These are phyloP conservation scores for Lamproptera curius DNA, from an alignment of 2,888 invertebrate genomes.

Conservation along the genomic window DNA sequence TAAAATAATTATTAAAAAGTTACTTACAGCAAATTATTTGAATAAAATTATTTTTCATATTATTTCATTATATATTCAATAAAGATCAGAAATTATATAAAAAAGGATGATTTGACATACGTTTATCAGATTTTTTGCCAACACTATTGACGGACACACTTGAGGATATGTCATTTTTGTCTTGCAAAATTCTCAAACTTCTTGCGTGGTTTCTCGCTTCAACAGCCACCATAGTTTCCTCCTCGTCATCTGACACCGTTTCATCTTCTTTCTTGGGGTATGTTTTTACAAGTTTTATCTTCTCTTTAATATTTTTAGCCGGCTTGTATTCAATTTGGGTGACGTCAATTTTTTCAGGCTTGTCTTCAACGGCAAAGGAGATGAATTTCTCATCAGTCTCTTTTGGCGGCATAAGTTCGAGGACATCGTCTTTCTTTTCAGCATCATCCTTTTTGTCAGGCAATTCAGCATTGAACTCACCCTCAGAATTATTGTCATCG, in stretches of 20 bases:
- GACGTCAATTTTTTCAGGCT: conserved; percentile 61
- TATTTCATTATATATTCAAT: too few relatives aligned
- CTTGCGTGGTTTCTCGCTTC: conserved; percentile 74
- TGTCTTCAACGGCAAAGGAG: conserved; percentile 69
- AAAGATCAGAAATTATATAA: too few relatives aligned
- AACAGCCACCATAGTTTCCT: conserved; percentile 80
- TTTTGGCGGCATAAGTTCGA: conserved; percentile 57
- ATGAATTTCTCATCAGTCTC: conserved; percentile 75
- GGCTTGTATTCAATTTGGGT: conserved; percentile 56
- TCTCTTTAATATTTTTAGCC: conserved; percentile 71
- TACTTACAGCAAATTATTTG: too few relatives aligned
- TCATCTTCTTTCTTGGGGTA: conserved; percentile 63
- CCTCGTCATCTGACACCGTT: conserved; percentile 61
- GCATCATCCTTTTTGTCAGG: conserved; percentile 51
- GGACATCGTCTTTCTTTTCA: conserved; percentile 44
- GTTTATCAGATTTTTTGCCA: conserved; percentile 64
- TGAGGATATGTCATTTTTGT: conserved; percentile 74
- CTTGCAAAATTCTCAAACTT: conserved; percentile 55
- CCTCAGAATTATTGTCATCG: conserved; percentile 44
- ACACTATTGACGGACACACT: conserved; percentile 80
- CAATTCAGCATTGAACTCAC: conserved; percentile 48
- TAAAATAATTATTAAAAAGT: background rate
- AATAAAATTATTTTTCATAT: too few relatives aligned
- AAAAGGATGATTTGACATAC: conserved; percentile 49
- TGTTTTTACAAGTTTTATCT: conserved; percentile 74